Conservation (phyloP, 2,888 invertebrate species). For the Hirudinaria manillensis region DNA sequence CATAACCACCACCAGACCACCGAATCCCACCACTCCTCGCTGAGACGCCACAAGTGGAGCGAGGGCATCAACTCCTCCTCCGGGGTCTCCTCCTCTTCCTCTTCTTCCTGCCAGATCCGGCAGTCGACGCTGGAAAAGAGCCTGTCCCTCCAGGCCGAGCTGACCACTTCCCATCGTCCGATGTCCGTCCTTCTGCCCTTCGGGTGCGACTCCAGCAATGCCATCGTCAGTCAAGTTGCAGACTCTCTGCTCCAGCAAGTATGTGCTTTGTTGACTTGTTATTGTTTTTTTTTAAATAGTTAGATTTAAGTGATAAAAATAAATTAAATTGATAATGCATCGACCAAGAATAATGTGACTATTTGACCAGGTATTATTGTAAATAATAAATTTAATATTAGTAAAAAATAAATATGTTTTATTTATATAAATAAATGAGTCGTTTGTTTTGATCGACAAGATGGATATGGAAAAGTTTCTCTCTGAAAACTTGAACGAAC, state of each 20-base stretch:
- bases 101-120: conserved; percentile 36
- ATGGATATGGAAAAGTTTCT: conserved; percentile 75
- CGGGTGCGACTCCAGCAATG: conserved; percentile 23
- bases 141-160: conserved; percentile 52
- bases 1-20: conserved; percentile 27
- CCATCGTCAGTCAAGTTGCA: conserved; percentile 34
- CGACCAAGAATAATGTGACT: no score
- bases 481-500: conserved; percentile 84
- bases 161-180: conserved; percentile 49
- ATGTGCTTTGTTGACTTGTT: background rate
- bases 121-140: conserved; percentile 54
- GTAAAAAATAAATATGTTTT: no score
- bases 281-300: background rate
- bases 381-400: no score
- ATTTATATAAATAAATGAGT: no score
- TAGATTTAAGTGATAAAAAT: no score
- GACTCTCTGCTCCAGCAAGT: conserved; percentile 33
- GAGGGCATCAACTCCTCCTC: background rate
- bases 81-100: conserved; percentile 11
- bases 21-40: conserved; percentile 58
- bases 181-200: conserved; percentile 52
- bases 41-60: conserved; percentile 47
- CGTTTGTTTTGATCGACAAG: conserved; percentile 3
- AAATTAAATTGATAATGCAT: no score
- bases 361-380: no score